A percentile compares a stretch with the other conserved stretches of the same genome.
Evolutionary conservation across 37 sponge, comb jelly and placozoan species (phyloP).

Genomic region (Ephydatia muelleri): DNA sequence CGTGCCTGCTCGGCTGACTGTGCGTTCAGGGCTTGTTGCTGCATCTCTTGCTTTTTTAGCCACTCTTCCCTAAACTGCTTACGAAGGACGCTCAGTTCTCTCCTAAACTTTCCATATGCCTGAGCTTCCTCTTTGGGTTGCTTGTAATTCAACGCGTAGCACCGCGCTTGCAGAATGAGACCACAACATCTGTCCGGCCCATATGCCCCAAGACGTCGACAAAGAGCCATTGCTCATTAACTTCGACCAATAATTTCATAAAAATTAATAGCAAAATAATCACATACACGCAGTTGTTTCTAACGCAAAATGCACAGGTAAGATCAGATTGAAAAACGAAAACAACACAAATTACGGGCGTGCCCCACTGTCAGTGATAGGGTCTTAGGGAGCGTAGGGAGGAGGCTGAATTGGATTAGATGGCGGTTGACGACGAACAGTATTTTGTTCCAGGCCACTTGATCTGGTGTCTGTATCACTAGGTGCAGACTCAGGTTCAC

Average conservation of each 20-base stretch:
- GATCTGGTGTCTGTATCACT: slow-evolving; percentile 31
- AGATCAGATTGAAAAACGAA: background rate
- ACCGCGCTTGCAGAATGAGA: background rate
- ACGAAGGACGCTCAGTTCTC: slow-evolving; percentile 16
- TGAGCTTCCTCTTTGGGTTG: slow-evolving; percentile 20
- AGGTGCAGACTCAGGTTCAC: slow-evolving; percentile 33
- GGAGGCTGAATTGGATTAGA: slow-evolving; percentile 50
- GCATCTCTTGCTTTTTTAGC: slow-evolving; percentile 24
- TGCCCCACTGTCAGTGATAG: background rate
- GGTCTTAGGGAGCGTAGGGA: slow-evolving; percentile 53
- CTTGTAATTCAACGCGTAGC: slow-evolving; percentile 2
- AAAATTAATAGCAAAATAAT: background rate
- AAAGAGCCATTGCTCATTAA: background rate
- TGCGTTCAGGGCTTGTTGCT: slow-evolving; percentile 26
- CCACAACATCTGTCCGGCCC: background rate
- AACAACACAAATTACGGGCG: background rate
- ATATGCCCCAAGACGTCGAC: background rate
- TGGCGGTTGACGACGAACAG: background rate
- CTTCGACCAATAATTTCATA: background rate
- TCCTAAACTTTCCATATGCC: slow-evolving; percentile 20
- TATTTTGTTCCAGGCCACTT: background rate
- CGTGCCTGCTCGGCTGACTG: slow-evolving; percentile 53
- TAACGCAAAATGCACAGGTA: background rate
- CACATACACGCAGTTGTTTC: background rate
- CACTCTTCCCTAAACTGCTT: slow-evolving; percentile 16